Evolutionary conservation across 1,140 invertebrate genomes (phyloP).

Genomic region (Atta colombica): DNA sequence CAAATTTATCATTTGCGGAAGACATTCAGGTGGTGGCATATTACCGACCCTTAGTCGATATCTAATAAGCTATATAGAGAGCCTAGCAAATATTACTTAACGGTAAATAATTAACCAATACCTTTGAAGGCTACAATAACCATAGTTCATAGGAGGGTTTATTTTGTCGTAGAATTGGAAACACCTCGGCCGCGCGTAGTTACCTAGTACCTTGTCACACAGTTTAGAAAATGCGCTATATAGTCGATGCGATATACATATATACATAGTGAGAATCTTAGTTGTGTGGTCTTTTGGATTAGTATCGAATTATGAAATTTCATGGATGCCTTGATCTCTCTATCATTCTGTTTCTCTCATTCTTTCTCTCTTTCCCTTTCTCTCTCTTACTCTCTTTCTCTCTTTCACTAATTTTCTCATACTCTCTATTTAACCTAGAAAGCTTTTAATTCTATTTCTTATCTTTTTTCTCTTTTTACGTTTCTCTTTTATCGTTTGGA

Average conservation of each 20-base stretch:
- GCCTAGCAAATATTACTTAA: constrained; percentile 84
- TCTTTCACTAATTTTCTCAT: constrained; percentile 23
- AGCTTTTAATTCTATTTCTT: constrained; percentile 75
- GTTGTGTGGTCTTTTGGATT: constrained; percentile 87
- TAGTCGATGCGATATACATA: constrained; percentile 85
- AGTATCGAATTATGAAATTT: constrained; percentile 89
- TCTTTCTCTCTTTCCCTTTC: constrained; percentile 68
- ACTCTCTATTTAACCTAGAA: constrained; percentile 76
- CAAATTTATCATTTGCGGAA: constrained; percentile 1
- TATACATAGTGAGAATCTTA: constrained; percentile 85
- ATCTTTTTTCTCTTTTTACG: constrained; percentile 72
- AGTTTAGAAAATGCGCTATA: constrained; percentile 80
- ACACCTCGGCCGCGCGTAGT: constrained; percentile 84
- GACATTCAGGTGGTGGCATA: constrained; percentile 43
- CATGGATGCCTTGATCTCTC: constrained; percentile 86
- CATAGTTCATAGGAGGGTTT: constrained; percentile 86
- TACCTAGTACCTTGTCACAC: constrained; percentile 81
- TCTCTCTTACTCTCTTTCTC: constrained; percentile 37
- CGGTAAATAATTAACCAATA: constrained; percentile 85
- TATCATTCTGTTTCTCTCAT: constrained; percentile 71
- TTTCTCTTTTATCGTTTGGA: constrained; percentile 79
- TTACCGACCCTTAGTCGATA: constrained; percentile 83
- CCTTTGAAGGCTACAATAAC: constrained; percentile 85
- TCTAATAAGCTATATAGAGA: constrained; percentile 85
- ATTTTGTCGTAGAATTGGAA: constrained; percentile 86